Evolutionary conservation across 2,888 invertebrate species (phyloP).

Genomic region (Sinodicranocentrus sp.): DNA sequence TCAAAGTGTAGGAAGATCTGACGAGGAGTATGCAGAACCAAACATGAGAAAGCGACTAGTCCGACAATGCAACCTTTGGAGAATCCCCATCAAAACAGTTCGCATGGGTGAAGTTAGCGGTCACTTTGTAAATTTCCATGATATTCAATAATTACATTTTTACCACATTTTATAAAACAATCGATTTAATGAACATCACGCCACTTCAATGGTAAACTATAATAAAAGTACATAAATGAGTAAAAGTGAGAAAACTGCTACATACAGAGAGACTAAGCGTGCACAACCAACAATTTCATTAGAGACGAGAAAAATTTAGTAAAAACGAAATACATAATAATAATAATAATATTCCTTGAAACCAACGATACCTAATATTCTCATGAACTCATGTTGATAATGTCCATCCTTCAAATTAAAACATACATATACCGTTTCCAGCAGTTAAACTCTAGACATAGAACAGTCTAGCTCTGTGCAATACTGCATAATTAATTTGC

Average conservation of each 20-base stretch:
- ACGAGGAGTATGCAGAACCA: conserved; percentile 14
- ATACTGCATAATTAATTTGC: too few relatives aligned
- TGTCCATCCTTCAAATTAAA: too few relatives aligned
- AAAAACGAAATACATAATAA: not conserved
- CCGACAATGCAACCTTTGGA: conserved; percentile 23
- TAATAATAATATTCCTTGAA: not conserved
- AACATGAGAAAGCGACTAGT: not conserved
- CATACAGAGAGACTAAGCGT: too few relatives aligned
- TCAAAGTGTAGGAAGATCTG: conserved; percentile 5
- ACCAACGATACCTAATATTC: not conserved
- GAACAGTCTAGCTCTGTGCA: too few relatives aligned
- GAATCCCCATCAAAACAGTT: not conserved
- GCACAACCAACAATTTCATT: not conserved
- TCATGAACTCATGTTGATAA: not conserved
- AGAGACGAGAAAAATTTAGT: not conserved
- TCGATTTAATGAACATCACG: not conserved
- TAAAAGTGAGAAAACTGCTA: too few relatives aligned
- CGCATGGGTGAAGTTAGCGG: not conserved
- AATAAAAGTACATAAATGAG: not conserved
- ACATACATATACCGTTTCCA: too few relatives aligned
- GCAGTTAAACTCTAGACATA: too few relatives aligned
- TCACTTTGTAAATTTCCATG: not conserved
- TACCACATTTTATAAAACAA: not conserved
- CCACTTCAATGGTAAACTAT: not conserved
- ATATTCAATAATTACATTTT: not conserved